Evolutionary conservation across 2,888 invertebrate species (phyloP), one percentile per base, ranked within the genome.

Genomic region (Andrena dorsata): DNA sequence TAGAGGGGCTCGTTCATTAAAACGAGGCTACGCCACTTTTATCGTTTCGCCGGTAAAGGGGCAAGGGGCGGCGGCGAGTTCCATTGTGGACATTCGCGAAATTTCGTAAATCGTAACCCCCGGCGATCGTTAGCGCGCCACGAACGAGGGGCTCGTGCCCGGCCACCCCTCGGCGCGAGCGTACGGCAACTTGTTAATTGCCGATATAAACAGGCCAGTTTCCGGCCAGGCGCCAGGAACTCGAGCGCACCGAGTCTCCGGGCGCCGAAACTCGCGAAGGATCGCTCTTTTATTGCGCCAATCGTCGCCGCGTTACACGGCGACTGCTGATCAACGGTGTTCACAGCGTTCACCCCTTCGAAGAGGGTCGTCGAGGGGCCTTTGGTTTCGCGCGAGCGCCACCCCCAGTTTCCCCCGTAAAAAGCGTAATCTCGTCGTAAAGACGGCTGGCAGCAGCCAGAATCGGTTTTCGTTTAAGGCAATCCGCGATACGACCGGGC

Each of bases 181-280:
- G 84, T 61, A 83, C 73, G 71, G 85, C 83, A 90, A 91, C 91
- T 91, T 90, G 91, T 91, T 91, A 91, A 91, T 91, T 90, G 90
- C 87, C 86, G 90, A 87, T 89, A 91, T 91, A 91, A 91, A 91
- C 91, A 90, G 86, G 80, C 80, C 76, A 84, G 90, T 88, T 91
- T 89, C 91, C 91, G 80, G 84, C 61, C 64, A 76, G 85, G 84
- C 83, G 85, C 86, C 84, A 82, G 82, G 26, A 64, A 83, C 76
- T 68, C 65, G 26, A 10, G 4, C 8, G 35, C 2, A 0, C 30
- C 56, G n/a, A 10, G 13, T 60, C 74, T 23, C 53, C 64, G 69
- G 49, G 30, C 81, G 78, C 71, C 84, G 58, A 78, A 83, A 58
- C 63, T 28, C 66, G 58, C 80, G 69, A 69, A 56, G 16, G 41